Evolutionary conservation across 2,113 vertebrate species (phyloP).

Genomic region (Ailurus styani): DNA sequence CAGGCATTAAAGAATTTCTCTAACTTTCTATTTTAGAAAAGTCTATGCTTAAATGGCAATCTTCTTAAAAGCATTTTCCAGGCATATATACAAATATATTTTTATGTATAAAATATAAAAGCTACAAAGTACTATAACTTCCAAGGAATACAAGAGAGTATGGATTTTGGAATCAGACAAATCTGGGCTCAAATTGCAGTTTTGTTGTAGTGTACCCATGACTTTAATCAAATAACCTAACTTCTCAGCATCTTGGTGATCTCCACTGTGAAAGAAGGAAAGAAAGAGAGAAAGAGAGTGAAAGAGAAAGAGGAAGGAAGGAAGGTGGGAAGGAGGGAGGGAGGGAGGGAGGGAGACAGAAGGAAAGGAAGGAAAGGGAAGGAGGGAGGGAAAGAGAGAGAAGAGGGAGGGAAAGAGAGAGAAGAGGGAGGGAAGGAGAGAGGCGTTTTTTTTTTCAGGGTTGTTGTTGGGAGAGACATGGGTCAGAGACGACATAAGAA

Average conservation of each 20-base stretch:
- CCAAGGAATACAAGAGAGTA: not conserved
- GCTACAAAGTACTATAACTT: not conserved
- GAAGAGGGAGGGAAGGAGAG: not conserved
- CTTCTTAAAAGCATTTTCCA: slow-evolving; percentile 25
- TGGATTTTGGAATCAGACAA: not conserved
- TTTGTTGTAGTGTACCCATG: not conserved
- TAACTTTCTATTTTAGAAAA: not conserved
- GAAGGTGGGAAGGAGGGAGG: rapidly evolving
- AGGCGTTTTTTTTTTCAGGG: not conserved
- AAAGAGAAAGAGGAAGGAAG: not conserved
- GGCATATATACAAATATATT: not conserved
- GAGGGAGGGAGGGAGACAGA: too few relatives aligned
- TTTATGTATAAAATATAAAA: not conserved
- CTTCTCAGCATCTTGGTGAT: not conserved
- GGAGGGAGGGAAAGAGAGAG: too few relatives aligned
- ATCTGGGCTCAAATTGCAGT: not conserved
- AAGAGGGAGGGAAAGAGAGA: too few relatives aligned
- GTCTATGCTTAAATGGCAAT: not conserved
- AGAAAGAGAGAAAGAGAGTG: too few relatives aligned
- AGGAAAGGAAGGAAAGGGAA: not conserved
- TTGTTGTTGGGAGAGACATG: not conserved
- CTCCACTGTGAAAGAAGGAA: not conserved
- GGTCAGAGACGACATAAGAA: not conserved
- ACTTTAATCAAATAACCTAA: not conserved
- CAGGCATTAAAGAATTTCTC: not conserved